Conservation (phyloP, 2,113 vertebrate genomes). For the Pagrus major region DNA sequence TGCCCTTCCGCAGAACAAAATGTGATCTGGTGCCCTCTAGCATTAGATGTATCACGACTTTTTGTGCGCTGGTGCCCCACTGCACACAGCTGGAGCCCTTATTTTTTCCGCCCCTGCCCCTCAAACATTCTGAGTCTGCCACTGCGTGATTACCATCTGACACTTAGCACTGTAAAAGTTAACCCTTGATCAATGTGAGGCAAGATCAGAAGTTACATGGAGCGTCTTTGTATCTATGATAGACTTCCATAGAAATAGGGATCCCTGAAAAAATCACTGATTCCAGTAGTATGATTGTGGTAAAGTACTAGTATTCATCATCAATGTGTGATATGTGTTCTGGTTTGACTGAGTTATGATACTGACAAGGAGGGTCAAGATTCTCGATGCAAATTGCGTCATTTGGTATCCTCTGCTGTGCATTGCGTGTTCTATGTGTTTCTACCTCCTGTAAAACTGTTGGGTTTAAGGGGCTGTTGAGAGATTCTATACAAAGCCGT, state of each 20-base stretch:
- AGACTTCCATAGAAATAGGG: neutral
- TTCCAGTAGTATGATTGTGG: neutral
- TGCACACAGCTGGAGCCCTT: too few relatives aligned
- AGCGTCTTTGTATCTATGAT: neutral
- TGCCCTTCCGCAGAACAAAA: too few relatives aligned
- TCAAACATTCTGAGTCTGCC: too few relatives aligned
- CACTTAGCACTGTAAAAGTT: too few relatives aligned
- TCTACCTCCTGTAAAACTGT: neutral
- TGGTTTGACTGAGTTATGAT: neutral
- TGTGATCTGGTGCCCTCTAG: too few relatives aligned
- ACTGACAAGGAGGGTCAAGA: neutral
- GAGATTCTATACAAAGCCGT: neutral
- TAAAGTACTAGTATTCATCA: too few relatives aligned
- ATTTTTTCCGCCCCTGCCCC: too few relatives aligned
- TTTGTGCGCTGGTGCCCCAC: too few relatives aligned
- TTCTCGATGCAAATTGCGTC: neutral
- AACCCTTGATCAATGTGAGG: neutral
- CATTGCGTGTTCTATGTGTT: neutral
- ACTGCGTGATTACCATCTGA: too few relatives aligned
- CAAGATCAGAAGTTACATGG: neutral
- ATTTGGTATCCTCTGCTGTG: neutral
- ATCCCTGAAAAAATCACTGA: neutral
- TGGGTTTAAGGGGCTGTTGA: neutral
- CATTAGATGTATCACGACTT: too few relatives aligned
- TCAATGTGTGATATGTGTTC: neutral